A percentile compares a stretch with the other conserved stretches of the same genome.
Evolutionary conservation across 2,888 invertebrate species (phyloP).

Genomic region (Miltochrista miniata): DNA sequence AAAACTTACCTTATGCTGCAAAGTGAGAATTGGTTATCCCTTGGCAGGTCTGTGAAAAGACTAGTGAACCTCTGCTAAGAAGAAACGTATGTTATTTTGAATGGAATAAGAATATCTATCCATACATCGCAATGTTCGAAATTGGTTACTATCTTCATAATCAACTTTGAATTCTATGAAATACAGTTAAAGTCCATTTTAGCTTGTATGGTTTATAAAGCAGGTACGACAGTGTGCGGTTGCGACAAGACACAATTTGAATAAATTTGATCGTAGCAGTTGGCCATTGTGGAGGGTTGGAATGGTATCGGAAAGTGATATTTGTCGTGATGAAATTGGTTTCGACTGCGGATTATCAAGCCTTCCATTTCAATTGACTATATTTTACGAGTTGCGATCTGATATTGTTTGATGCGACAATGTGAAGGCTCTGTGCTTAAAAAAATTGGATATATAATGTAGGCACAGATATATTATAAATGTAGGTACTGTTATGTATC

Average conservation of each 20-base stretch:
- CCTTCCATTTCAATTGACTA: constrained; percentile 33
- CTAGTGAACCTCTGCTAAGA: constrained; percentile 73
- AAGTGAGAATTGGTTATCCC: constrained; percentile 26
- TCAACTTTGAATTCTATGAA: constrained; percentile 32
- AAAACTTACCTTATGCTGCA: constrained; percentile 21
- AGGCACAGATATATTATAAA: no score
- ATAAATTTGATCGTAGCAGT: constrained; percentile 74
- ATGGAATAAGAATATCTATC: constrained; percentile 79
- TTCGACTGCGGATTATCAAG: constrained; percentile 57
- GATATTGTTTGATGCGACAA: constrained; percentile 12
- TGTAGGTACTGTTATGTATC: no score
- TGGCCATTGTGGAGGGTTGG: constrained; percentile 54
- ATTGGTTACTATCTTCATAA: constrained; percentile 43
- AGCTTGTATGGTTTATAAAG: constrained; percentile 36
- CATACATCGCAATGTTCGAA: constrained; percentile 67
- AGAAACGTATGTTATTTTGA: constrained; percentile 80
- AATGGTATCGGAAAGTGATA: constrained; percentile 73
- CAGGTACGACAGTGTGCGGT: constrained; percentile 66
- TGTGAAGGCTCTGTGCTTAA: constrained; percentile 1
- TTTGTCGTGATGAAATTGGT: constrained; percentile 66
- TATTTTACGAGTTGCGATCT: constrained; percentile 23
- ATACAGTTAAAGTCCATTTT: constrained; percentile 33
- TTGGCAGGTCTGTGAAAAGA: constrained; percentile 14
- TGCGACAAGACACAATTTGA: constrained; percentile 78
- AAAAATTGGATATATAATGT: no score